Evolutionary conservation across 2,888 invertebrate genomes (phyloP), one percentile per base, ranked within the genome.

Genomic region (Ophraella communa): DNA sequence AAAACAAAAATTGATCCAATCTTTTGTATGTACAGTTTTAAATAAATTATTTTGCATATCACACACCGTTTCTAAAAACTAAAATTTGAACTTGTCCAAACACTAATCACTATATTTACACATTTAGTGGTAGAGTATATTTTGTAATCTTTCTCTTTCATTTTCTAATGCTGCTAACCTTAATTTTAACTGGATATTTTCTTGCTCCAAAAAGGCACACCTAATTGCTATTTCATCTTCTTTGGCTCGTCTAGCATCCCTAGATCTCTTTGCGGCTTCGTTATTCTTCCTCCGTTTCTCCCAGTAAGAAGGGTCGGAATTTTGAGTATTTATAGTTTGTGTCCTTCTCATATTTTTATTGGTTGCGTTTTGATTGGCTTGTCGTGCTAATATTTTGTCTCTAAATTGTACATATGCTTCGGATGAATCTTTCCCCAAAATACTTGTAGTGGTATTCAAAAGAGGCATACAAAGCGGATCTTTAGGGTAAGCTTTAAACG

Each of bases 171-270:
- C 68, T 0, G 76, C 70, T 18, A 74, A 10, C 39, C 59, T 52
- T 17, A 62, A 68, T 54, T 89, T 86, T 20, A 95, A 81, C 78
- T 91, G 89, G n/a, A 91, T 85, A 81, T 94, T 92, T 81, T 96
- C 95, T 73, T 92, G 91, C 80, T 96, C 95, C 18, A 97, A 84
- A 74, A 90, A 92, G 0, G 93, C 91, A 0, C 95, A 94, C 63
- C 95, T 85, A 42, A 96, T 91, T 0, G 96, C 95, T 55, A 96
- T 90, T 74, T 95, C 94, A 71, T 96, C 95, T 80, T 98, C 97
- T 74, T 96, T 93, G 45, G 92, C 89, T 73, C 95, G 86, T 64
- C 98, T 85, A 0, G 95, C 89, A 76, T 98, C 97, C 2, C 98
- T 86, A 0, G 96, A 96, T 72, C 95, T 87, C 81, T 98, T 98